Evolutionary conservation across 2,113 vertebrate species (phyloP), one percentile per base, ranked within the genome.

Genomic region (Chloroceryle aenea): DNA sequence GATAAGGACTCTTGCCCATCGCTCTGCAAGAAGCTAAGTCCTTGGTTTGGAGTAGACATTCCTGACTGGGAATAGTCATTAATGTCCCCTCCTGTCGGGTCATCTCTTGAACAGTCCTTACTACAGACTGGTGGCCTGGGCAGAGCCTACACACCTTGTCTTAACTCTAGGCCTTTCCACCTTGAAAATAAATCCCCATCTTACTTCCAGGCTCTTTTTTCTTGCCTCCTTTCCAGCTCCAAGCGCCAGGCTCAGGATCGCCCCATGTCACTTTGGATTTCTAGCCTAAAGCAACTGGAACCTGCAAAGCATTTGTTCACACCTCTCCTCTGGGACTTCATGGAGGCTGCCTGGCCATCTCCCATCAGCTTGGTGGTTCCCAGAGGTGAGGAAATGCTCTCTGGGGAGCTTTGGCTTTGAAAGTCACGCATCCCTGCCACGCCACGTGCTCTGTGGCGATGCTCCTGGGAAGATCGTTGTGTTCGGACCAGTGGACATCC

Each of bases 201-300:
- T 75, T 40, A 7, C 7, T 76, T 36, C 47, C 71, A 72, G 61
- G 5, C 38, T 67, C 47, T 40, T 19, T 85, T 85, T 78, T 18
- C 91, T 68, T 43, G 17, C 67, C 79, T 53, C 34, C 14, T 72
- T 36, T 47, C 53, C 84, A 99, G 99, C 19, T 98, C 98, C 71
- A 99, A 99, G 95, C 98, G 98, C 89, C 99, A 99, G 93, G 99
- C 99, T 21, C 97, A 99, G 96, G 99, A 99, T 87, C 97, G 99
- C 32, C 99, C 99, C 90, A 99, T 99, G 99, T 99, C 99, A 38
- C 85, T 99, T 84, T 99, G 99, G 99, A 98, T 99, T 83, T 99
- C 99, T 55, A 99, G 97, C 45, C 97, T 99, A 19, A 98, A 98
- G 79, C 99, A 99, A 71, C 93, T 99, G 94, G 98, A 99, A 89